Base-by-base conservation (phyloP, 2,113 vertebrate species). In the Paracyprichromis sp. region DNA sequence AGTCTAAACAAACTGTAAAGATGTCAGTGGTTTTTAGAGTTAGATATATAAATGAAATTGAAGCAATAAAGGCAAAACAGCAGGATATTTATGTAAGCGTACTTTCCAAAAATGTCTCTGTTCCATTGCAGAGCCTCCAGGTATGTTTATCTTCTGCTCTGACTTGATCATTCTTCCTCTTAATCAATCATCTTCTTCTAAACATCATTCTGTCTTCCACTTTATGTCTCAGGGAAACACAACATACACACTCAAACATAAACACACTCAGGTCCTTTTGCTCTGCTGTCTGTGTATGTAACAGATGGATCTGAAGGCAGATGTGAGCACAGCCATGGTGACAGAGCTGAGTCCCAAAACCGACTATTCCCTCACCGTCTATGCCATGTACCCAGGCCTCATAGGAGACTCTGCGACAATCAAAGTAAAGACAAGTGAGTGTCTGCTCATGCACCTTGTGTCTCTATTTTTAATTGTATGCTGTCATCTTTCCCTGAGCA, bases 241-340 rank as follows among this genome's bases (percentile, higher is more conserved):
- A 76, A 29, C 43, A 73, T 78, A 43, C 43, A 45, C 47, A 45
- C 80, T 50, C 38, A 61, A 43, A n/a, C 50, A 19, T 57, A 63
- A 36, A 17, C 71, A 66, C 83, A 34, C 36, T 50, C 5, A 82
- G 7, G 50, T 40, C 3, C 14, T 26, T 26, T 85, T 4, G 79
- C 86, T 5, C 59, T 89, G 47, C 80, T 56, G 1, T 85, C 16
- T 84, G n/a, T 69, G 24, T 52, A 14, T 86, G 50, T 80, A 50
- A 34, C 95, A 98, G 98, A 52, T 97, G 40, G 93, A 96, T 85
- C 88, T 98, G 90, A 97, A 97, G 10, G 96, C 95, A 56, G 96
- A 97, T 86, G 94, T 96, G n/a, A 95, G 83, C 71, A 96, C 95
- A 0, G 31, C 91, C 14, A 24, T 97, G 73, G 95, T 98, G 91